phyloP scores from a whole-genome alignment of 2,113 vertebrate genomes.

The Tonatia bakeri region DNA sequence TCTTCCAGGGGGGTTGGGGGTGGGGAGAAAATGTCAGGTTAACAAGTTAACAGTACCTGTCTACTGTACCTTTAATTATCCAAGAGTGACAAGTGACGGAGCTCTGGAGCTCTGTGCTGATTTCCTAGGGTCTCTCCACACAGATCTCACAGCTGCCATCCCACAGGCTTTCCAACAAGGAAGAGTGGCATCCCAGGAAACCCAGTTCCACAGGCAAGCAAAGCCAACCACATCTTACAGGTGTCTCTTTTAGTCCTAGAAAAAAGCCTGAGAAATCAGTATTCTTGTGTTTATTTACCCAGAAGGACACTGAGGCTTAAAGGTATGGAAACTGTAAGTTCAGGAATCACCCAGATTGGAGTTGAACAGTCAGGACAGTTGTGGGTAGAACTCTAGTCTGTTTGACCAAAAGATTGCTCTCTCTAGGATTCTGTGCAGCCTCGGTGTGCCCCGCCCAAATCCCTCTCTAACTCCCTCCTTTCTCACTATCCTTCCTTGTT shows the following conservation, averaged over 20 bases:
- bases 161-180: neutral
- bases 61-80: slow-evolving; percentile 52
- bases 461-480: neutral
- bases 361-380: no score
- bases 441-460: accelerated
- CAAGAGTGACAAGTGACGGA: neutral
- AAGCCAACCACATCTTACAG: neutral
- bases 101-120: neutral
- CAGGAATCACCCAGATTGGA: neutral
- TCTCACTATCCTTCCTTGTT: neutral
- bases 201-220: neutral
- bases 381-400: neutral
- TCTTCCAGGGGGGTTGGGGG: neutral
- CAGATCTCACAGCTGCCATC: neutral
- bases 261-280: neutral
- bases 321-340: neutral
- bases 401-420: neutral
- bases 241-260: neutral
- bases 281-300: neutral
- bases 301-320: neutral
- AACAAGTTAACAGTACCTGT: slow-evolving; percentile 58
- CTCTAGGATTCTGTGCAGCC: neutral
- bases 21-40: slow-evolving; percentile 32
- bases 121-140: neutral
- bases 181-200: neutral